A percentile compares a stretch with the other conserved stretches of the same genome.
phyloP scores from a whole-genome alignment of 2,113 vertebrate genomes.

The Ariopsis seemanni region DNA sequence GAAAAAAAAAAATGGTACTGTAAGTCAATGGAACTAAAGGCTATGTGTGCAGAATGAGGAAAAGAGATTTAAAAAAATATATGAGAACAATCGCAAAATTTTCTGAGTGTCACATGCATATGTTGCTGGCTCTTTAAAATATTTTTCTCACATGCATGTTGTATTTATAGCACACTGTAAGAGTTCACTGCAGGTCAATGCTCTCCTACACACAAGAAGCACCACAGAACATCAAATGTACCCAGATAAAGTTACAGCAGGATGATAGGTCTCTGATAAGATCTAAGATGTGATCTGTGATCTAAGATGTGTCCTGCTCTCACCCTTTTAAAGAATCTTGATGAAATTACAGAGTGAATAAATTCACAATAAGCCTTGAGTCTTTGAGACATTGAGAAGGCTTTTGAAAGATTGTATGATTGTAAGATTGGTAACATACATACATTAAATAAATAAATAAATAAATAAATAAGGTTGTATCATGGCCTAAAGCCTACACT shows the following conservation, averaged over 20 bases:
- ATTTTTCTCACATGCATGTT: constrained; percentile 29
- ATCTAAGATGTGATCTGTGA: background rate
- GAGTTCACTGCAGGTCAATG: background rate
- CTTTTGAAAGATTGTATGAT: background rate
- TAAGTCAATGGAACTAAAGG: background rate
- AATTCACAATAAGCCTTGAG: background rate
- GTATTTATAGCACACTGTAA: constrained; percentile 40
- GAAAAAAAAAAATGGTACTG: too few relatives aligned
- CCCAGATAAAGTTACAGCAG: background rate
- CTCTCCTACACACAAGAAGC: background rate
- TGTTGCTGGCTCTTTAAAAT: constrained; percentile 19
- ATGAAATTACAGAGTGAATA: background rate
- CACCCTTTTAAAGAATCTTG: background rate
- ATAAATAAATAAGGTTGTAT: background rate
- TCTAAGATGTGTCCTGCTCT: background rate
- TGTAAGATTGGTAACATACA: background rate
- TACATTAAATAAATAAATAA: background rate
- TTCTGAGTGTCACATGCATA: background rate
- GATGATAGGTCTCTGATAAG: background rate
- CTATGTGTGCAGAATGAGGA: background rate
- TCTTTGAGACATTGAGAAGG: too few relatives aligned
- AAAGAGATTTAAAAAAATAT: background rate
- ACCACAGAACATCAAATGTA: background rate
- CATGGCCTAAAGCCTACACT: background rate
- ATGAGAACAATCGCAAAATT: background rate